phyloP scores from a whole-genome alignment of 2,113 vertebrate species.

The Terrapene triunguis region DNA sequence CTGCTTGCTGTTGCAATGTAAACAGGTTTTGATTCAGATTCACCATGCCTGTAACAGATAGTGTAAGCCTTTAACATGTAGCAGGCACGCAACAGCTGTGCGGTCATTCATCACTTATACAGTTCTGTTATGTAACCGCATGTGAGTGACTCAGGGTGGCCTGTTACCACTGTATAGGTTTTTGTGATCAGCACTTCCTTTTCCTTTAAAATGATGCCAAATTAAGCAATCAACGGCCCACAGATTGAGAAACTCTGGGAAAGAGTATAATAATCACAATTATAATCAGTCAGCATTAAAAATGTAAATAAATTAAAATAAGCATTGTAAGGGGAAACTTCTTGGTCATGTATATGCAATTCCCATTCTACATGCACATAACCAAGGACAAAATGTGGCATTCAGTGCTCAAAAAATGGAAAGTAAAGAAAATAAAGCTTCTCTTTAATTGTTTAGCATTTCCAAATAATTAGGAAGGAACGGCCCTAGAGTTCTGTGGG shows the following conservation, averaged over 20 bases:
- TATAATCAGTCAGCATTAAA: neutral
- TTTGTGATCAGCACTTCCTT: neutral
- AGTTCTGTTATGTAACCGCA: neutral
- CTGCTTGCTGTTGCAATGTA: neutral
- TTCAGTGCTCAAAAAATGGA: neutral
- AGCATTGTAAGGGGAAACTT: neutral
- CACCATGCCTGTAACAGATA: neutral
- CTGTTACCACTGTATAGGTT: neutral
- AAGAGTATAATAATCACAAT: neutral
- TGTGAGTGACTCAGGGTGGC: neutral
- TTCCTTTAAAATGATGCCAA: neutral
- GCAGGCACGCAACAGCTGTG: neutral
- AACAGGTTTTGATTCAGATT: neutral
- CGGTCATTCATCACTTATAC: neutral
- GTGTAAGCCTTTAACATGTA: neutral
- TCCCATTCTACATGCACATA: neutral
- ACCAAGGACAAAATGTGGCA: neutral
- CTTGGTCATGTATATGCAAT: neutral
- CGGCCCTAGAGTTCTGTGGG: neutral
- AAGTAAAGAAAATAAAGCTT: neutral
- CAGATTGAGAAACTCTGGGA: neutral
- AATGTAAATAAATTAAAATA: too few relatives aligned
- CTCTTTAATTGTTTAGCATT: neutral
- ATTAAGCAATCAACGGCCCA: neutral
- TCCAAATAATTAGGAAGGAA: neutral